Conservation (phyloP, 2,888 invertebrate species). For the Melolontha melolontha region DNA sequence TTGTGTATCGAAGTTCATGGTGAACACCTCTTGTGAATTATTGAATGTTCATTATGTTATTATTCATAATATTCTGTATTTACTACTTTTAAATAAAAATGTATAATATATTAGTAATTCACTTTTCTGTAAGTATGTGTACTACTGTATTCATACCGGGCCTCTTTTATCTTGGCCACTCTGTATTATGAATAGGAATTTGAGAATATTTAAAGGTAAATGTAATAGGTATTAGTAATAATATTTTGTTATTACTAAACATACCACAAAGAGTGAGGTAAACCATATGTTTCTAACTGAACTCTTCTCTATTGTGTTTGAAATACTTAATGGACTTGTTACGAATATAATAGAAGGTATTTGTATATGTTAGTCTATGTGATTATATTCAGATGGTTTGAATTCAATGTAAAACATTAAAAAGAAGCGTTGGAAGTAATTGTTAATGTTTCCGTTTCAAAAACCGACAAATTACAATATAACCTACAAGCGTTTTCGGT, state of each 20-base stretch:
- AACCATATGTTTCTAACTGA: slow-evolving; percentile 28
- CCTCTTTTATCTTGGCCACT: no score
- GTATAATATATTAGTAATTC: no score
- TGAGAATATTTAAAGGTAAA: no score
- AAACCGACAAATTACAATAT: slow-evolving; percentile 23
- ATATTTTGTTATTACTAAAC: not conserved
- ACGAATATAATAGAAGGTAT: slow-evolving; percentile 20
- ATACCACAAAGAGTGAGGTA: slow-evolving; percentile 1
- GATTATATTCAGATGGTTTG: not conserved
- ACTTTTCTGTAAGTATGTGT: no score
- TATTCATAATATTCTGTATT: no score
- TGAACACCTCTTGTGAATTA: no score
- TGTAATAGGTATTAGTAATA: not conserved
- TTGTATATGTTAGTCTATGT: not conserved
- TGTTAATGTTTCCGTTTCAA: slow-evolving; percentile 23
- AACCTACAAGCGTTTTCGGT: not conserved
- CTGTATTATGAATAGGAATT: no score
- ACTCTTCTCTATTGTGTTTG: slow-evolving; percentile 26
- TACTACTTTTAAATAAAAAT: no score
- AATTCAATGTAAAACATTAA: slow-evolving; percentile 24
- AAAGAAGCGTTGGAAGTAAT: slow-evolving; percentile 26
- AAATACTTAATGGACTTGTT: slow-evolving; percentile 32
- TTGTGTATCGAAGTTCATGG: no score
- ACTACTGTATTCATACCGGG: no score
- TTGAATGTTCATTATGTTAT: no score